Conservation (phyloP, 1,140 invertebrate genomes). For the Homarus americanus region DNA sequence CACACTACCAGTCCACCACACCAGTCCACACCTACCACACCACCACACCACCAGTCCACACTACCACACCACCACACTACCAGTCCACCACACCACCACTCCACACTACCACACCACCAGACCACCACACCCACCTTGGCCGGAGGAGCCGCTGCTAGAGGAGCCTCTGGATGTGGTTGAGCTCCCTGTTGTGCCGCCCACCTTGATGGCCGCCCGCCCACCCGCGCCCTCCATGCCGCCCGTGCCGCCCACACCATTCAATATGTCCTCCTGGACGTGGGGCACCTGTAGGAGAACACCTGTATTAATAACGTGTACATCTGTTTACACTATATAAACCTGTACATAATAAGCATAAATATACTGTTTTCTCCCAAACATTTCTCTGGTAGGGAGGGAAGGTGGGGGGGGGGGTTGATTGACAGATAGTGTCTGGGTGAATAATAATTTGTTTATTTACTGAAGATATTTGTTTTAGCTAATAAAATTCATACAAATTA, state of each 20-base stretch:
- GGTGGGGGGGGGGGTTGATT: too few species aligned
- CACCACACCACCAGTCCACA: not conserved
- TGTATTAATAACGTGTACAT: too few species aligned
- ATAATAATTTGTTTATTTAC: too few species aligned
- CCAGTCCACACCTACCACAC: not conserved
- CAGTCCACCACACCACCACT: not conserved
- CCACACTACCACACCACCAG: not conserved
- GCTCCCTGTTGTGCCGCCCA: constrained; percentile 22
- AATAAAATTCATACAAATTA: too few species aligned
- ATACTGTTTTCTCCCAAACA: too few species aligned
- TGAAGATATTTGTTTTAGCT: too few species aligned
- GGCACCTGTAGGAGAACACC: constrained; percentile 34
- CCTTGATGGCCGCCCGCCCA: constrained; percentile 13
- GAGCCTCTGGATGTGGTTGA: constrained; percentile 45
- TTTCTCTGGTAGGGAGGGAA: too few species aligned
- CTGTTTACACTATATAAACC: too few species aligned
- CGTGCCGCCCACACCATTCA: constrained; percentile 63
- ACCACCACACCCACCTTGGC: constrained; percentile 31
- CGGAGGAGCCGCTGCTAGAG: constrained; percentile 60
- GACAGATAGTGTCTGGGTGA: too few species aligned
- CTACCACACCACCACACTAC: not conserved
- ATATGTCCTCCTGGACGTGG: constrained; percentile 47
- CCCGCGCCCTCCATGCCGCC: constrained; percentile 60
- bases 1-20: not conserved
- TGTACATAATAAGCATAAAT: too few species aligned